Evolutionary conservation across 1,140 invertebrate genomes (phyloP).

Genomic region (Drosophila gunungcola): DNA sequence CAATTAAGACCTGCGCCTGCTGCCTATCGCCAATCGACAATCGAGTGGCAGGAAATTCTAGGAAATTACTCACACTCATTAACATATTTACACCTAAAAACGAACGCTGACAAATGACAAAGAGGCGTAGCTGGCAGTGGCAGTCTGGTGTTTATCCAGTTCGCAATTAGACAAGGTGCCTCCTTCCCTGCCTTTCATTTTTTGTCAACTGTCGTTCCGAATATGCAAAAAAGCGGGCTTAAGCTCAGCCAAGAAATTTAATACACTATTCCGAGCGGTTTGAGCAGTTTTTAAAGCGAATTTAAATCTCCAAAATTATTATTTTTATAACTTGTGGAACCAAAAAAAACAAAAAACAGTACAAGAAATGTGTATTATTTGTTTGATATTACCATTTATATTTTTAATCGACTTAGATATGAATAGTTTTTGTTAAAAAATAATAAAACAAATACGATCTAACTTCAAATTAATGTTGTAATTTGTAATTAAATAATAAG

Average conservation of each 20-base stretch:
- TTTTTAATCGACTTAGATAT: no score
- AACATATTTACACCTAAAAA: constrained; percentile 83
- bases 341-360: no score
- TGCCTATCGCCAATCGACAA: constrained; percentile 31
- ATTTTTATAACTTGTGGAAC: no score
- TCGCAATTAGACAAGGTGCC: constrained; percentile 69
- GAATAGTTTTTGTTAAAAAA: no score
- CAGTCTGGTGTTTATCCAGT: constrained; percentile 60
- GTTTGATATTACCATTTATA: no score
- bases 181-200: not conserved
- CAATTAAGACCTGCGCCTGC: constrained; percentile 61
- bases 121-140: constrained; percentile 55
- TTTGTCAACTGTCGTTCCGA: constrained; percentile 4
- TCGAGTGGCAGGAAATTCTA: constrained; percentile 57
- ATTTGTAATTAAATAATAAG: no score
- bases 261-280: not conserved
- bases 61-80: constrained; percentile 81
- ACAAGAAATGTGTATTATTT: no score
- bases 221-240: constrained; percentile 13
- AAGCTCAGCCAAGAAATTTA: not conserved
- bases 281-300: no score
- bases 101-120: constrained; percentile 74
- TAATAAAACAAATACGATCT: no score
- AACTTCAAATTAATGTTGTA: no score
- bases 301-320: not conserved